Percentiles rank a stretch among this genome's conserved stretches.
phyloP scores from a whole-genome alignment of 1,140 invertebrate species.

The Aphis craccivora region DNA sequence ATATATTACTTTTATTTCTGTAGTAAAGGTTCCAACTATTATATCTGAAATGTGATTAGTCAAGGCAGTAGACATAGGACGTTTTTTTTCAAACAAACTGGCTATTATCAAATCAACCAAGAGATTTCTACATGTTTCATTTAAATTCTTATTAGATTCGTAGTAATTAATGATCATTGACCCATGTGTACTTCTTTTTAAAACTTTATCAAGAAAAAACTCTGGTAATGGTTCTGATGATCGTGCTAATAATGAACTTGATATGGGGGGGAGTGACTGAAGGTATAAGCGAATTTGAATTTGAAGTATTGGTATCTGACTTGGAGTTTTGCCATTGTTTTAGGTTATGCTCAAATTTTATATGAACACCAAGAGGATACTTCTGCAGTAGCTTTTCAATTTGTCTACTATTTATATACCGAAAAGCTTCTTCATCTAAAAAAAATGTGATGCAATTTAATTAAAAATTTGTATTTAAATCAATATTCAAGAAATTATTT shows the following conservation, averaged over 20 bases:
- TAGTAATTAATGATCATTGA: not conserved
- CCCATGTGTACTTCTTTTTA: not conserved
- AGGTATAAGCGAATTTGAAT: not conserved
- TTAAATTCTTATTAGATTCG: not conserved
- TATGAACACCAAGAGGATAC: not conserved
- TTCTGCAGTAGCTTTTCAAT: not conserved
- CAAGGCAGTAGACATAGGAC: not conserved
- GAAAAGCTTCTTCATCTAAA: not conserved
- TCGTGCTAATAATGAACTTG: too few species aligned
- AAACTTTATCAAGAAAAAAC: not conserved
- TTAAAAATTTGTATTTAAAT: too few species aligned
- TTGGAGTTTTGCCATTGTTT: not conserved
- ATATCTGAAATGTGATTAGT: not conserved
- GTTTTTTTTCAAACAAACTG: not conserved
- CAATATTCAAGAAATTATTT: too few species aligned
- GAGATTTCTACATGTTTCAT: not conserved
- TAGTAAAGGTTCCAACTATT: not conserved
- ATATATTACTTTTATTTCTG: not conserved
- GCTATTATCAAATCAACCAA: conserved; percentile 8
- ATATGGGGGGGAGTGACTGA: not conserved
- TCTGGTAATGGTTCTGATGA: too few species aligned
- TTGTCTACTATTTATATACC: not conserved
- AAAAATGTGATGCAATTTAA: not conserved
- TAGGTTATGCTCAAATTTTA: not conserved
- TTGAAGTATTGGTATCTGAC: not conserved